Conservation (phyloP, 2,113 vertebrate species). For the Tretioscincus oriximinensis region DNA sequence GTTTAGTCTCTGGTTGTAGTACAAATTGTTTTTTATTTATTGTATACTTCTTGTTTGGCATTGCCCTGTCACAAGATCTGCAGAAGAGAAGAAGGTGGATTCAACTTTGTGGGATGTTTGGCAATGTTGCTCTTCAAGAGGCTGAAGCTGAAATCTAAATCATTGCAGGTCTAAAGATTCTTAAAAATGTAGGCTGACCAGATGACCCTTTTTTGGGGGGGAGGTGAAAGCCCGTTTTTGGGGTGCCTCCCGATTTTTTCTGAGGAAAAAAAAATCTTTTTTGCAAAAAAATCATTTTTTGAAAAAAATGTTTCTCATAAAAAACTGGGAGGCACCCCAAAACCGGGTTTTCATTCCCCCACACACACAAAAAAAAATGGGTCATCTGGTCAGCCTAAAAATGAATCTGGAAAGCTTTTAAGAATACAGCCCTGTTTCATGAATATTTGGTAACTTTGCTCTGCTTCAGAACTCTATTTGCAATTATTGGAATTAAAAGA, state of each 20-base stretch:
- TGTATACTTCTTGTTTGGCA: neutral
- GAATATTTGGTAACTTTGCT: neutral
- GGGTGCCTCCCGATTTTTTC: too few species aligned
- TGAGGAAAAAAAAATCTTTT: too few species aligned
- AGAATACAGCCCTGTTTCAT: neutral
- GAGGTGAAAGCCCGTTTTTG: too few species aligned
- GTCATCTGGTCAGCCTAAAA: too few species aligned
- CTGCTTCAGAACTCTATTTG: neutral
- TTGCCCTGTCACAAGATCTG: neutral
- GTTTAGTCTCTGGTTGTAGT: slow-evolving; percentile 5
- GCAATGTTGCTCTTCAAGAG: neutral
- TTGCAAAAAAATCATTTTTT: too few species aligned
- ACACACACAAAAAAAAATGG: too few species aligned
- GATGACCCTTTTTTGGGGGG: too few species aligned
- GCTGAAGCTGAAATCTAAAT: neutral
- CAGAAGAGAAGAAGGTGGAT: neutral
- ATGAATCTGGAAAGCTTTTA: neutral
- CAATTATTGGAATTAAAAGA: neutral
- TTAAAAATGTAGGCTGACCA: too few species aligned
- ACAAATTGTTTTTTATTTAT: slow-evolving; percentile 8
- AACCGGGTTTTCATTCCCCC: too few species aligned
- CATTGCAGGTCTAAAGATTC: neutral
- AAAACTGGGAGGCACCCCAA: too few species aligned
- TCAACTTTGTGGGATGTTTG: neutral
- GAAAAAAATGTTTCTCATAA: too few species aligned